These are phyloP conservation scores for Aethina tumida DNA, from an alignment of 1,140 invertebrate genomes.

Conservation along the genomic window DNA sequence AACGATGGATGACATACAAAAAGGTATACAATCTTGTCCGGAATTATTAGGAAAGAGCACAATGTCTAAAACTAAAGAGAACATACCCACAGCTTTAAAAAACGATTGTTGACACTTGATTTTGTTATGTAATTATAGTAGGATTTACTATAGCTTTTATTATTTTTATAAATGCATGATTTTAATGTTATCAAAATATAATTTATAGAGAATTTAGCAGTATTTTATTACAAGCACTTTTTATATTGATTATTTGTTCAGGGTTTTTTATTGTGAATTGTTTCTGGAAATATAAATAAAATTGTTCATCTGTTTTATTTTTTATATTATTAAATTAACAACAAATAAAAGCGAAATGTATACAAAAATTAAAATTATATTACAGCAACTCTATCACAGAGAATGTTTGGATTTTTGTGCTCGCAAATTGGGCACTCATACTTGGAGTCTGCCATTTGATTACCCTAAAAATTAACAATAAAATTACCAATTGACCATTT, in stretches of 20 bases:
- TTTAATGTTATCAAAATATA: constrained; percentile 6
- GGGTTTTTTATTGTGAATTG: constrained; percentile 5
- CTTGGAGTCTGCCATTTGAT: constrained; percentile 34
- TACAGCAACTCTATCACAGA: constrained; percentile 27
- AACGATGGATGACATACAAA: constrained; percentile 61
- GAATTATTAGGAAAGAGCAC: constrained; percentile 62
- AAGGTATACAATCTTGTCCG: constrained; percentile 60
- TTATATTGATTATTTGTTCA: too few species aligned
- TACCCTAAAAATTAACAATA: constrained; percentile 29
- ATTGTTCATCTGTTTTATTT: too few species aligned
- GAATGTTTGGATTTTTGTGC: constrained; percentile 24
- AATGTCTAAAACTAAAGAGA: constrained; percentile 69
- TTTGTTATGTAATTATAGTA: neutral
- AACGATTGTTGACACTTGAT: constrained; percentile 36
- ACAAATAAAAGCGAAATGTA: constrained; percentile 1
- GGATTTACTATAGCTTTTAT: neutral
- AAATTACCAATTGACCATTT: constrained; percentile 2
- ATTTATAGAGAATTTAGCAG: constrained; percentile 2
- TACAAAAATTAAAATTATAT: constrained; percentile 3
- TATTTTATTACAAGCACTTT: neutral
- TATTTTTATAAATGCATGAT: constrained; percentile 1
- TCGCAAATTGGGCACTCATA: constrained; percentile 36
- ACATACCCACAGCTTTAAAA: constrained; percentile 60
- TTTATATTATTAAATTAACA: neutral
- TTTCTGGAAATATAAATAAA: constrained; percentile 10